Evolutionary conservation across 2,797 vertebrate genomes (phyloP).

Genomic region (Lutra lutra): DNA sequence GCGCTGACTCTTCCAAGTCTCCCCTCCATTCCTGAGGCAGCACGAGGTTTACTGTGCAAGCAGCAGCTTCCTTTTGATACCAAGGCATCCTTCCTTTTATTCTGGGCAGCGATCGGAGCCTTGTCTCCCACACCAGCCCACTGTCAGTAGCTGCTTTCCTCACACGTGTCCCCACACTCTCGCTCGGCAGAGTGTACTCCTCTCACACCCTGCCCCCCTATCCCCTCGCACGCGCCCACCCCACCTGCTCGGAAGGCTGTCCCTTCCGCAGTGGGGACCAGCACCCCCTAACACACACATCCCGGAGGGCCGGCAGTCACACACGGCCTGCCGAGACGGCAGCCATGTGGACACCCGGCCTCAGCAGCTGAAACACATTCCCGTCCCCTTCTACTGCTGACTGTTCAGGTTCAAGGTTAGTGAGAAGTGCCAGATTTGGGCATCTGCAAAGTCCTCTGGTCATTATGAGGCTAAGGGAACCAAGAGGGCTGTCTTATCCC

Average conservation of each 20-base stretch:
- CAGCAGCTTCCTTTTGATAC: neutral
- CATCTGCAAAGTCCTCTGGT: neutral
- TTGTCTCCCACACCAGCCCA: neutral
- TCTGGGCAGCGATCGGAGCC: neutral
- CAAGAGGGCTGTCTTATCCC: neutral
- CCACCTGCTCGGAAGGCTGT: constrained; percentile 32
- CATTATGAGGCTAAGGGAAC: neutral
- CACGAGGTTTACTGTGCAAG: neutral
- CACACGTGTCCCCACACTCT: neutral
- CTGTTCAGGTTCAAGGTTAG: constrained; percentile 71
- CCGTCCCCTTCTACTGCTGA: constrained; percentile 19
- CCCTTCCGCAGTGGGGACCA: neutral
- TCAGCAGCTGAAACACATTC: neutral
- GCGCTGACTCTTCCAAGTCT: neutral
- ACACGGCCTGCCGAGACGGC: neutral
- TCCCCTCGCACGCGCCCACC: neutral
- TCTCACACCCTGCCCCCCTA: neutral
- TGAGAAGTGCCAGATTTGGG: neutral
- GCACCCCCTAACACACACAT: neutral
- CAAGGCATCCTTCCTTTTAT: neutral
- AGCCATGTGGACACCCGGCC: neutral
- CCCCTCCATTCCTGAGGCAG: neutral
- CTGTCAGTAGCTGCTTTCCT: neutral
- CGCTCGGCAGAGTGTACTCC: neutral
- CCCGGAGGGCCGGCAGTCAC: neutral